Base-by-base conservation (phyloP, 2,797 vertebrate genomes). In the Echiichthys vipera region DNA sequence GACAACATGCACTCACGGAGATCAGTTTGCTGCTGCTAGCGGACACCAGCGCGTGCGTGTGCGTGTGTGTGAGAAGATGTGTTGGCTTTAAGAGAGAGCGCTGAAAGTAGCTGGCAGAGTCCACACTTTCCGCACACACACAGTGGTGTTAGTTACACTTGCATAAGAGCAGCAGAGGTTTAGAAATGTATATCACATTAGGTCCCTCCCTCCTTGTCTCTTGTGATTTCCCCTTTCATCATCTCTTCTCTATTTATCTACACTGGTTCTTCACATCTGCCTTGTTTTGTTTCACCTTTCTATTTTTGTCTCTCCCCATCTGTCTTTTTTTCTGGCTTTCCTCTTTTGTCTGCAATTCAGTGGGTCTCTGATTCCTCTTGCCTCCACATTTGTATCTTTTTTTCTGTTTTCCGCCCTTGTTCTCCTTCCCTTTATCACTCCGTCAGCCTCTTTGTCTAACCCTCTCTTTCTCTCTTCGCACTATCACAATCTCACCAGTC, bases 41-140 rank as follows among this genome's bases (percentile, higher is more conserved):
- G 75, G 76, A 77, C 42, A 30, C 29, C 4, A 5, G 46, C 53
- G n/a, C 17, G 5, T 58, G 57, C 50, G 51, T 66, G 17, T 55
- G 56, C 46, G 56, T 20, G 18, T 5, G 45, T 8, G 18, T 1
- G 20, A 51, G 34, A n/a, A n/a, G n/a, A n/a, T n/a, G n/a, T n/a
- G n/a, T n/a, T n/a, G n/a, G n/a, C n/a, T n/a, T n/a, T n/a, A n/a
- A 65, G 36, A 70, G 65, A 87, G 83, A 86, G 58, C 69, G 83
- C 78, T 65, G 56, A 70, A 70, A 71, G 45, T 45, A 58, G 42
- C 42, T 51, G 18, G 59, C 69, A 51, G 54, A 69, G 42, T 86
- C 83, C 73, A 68, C 70, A 78, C 75, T 83, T 89, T 80, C 84
- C 82, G 82, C 58, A 65, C 64, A 47, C 65, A 73, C 39, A 59